Evolutionary conservation across 2,797 vertebrate species (phyloP).

Genomic region (Propithecus perrieri): DNA sequence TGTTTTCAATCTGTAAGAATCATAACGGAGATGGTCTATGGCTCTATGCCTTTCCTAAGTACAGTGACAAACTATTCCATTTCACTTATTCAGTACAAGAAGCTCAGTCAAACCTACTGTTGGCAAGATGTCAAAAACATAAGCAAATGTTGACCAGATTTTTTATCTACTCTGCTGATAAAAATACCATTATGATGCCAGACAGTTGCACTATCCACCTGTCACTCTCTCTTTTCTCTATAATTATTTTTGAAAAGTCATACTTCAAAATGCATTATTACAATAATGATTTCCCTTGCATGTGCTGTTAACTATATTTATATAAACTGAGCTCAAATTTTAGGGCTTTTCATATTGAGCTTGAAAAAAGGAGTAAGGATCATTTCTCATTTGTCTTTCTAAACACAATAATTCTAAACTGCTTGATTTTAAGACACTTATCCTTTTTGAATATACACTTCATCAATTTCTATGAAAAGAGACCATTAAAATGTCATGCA

Average conservation of each 20-base stretch:
- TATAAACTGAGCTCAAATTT: slow-evolving; percentile 14
- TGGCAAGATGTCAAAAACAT: slow-evolving; percentile 53
- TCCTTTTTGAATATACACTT: slow-evolving; percentile 8
- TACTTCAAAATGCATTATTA: background rate
- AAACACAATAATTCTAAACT: slow-evolving; percentile 54
- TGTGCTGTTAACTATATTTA: background rate
- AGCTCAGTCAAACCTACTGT: background rate
- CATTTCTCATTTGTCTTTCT: slow-evolving; percentile 62
- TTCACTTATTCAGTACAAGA: slow-evolving; percentile 25
- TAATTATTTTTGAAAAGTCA: slow-evolving; percentile 45
- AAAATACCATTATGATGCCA: slow-evolving; percentile 50
- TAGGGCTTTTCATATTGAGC: slow-evolving; percentile 15
- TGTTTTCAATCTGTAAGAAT: background rate
- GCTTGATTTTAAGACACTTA: slow-evolving; percentile 26
- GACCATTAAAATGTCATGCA: slow-evolving; percentile 50
- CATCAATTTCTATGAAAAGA: slow-evolving; percentile 63
- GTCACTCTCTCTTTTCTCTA: background rate
- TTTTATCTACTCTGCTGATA: slow-evolving; percentile 46
- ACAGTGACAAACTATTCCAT: background rate
- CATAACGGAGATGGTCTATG: background rate
- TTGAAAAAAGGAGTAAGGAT: slow-evolving; percentile 40
- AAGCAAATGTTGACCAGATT: slow-evolving; percentile 42
- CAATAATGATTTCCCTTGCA: background rate
- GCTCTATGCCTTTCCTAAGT: background rate
- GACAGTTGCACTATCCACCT: slow-evolving; percentile 37